Conservation (phyloP, 1,140 invertebrate genomes). For the Listronotus bonariensis region DNA sequence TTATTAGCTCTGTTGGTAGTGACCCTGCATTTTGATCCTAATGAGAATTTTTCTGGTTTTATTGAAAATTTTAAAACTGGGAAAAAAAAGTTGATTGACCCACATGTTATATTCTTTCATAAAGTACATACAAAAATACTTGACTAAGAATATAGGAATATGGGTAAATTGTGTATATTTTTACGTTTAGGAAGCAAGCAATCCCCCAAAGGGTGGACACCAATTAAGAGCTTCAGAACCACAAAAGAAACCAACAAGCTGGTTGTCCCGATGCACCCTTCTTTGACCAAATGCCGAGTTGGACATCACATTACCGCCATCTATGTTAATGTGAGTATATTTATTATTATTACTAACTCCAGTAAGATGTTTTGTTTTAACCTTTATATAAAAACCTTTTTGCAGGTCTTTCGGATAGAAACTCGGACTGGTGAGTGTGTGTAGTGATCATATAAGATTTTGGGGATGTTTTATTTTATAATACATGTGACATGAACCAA, state of each 20-base stretch:
- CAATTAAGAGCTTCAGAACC: conserved; percentile 72
- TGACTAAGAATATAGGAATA: no score
- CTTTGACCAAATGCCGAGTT: conserved; percentile 66
- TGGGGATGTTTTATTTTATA: conserved; percentile 1
- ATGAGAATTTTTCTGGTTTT: no score
- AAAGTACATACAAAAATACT: no score
- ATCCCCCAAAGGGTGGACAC: conserved; percentile 76
- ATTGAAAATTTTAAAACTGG: no score
- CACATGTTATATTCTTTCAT: no score
- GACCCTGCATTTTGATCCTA: no score
- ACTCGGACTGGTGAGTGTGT: conserved; percentile 9
- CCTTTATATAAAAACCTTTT: neutral
- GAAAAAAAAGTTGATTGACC: no score
- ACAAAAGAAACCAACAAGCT: conserved; percentile 72
- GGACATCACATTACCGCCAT: conserved; percentile 10
- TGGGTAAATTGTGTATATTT: no score
- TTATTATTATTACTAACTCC: neutral
- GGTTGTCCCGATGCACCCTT: conserved; percentile 73
- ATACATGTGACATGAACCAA: conserved; percentile 23
- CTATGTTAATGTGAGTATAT: conserved; percentile 18
- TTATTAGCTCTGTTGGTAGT: no score
- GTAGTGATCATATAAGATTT: conserved; percentile 3
- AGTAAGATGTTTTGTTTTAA: neutral
- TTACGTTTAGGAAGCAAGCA: conserved; percentile 71
- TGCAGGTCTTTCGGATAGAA: conserved; percentile 15